Evolutionary conservation across 1,140 invertebrate genomes (phyloP).

Genomic region (Cephus cinctus): DNA sequence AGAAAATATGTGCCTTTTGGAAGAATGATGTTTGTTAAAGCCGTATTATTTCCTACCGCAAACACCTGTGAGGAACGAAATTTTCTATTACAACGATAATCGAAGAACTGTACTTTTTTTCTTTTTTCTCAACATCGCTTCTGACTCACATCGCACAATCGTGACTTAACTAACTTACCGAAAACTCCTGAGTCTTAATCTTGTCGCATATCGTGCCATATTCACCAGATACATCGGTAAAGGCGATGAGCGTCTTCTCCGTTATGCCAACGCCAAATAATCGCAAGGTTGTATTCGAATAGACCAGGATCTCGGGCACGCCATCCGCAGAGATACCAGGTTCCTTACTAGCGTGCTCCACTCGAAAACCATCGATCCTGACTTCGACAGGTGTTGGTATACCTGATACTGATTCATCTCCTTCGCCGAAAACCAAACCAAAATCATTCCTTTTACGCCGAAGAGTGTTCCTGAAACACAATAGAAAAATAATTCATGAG

Average conservation of each 20-base stretch:
- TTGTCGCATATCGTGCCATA: constrained; percentile 55
- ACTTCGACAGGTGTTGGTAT: constrained; percentile 10
- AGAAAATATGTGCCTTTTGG: constrained; percentile 65
- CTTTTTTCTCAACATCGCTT: too few relatives aligned
- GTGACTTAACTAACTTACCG: constrained; percentile 35
- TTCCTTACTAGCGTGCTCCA: constrained; percentile 59
- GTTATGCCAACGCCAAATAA: constrained; percentile 67
- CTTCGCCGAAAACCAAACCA: not conserved
- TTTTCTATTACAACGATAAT: too few relatives aligned
- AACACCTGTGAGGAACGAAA: constrained; percentile 58
- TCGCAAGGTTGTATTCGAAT: constrained; percentile 60
- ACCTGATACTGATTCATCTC: not conserved
- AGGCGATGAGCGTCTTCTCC: constrained; percentile 62
- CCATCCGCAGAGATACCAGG: constrained; percentile 60
- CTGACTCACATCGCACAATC: not conserved
- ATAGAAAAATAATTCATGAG: too few relatives aligned
- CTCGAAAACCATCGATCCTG: constrained; percentile 54
- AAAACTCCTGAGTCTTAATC: constrained; percentile 40
- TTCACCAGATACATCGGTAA: constrained; percentile 60
- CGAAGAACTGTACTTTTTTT: not conserved
- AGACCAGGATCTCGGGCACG: constrained; percentile 62
- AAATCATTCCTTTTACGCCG: too few relatives aligned
- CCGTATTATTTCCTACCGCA: constrained; percentile 55
- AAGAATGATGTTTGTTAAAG: constrained; percentile 60
- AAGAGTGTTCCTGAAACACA: too few relatives aligned